Base-by-base conservation (phyloP, 1,140 invertebrate species). In the Agrilus planipennis region DNA sequence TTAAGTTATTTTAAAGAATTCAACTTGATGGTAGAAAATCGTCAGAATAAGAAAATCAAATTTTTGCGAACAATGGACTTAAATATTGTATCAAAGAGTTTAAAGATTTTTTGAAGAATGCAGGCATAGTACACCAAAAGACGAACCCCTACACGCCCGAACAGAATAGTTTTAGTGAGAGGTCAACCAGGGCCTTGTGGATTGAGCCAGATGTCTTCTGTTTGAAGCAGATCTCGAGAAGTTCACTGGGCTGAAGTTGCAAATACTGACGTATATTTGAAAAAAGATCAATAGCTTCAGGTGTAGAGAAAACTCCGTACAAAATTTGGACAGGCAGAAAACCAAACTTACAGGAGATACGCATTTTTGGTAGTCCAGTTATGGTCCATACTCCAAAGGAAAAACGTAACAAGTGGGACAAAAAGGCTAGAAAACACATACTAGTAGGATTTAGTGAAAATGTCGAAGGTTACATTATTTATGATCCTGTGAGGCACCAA, bases 141-240 rank as follows among this genome's bases (percentile, higher is more conserved):
- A 57, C 47, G 14, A 47, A 52, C 11, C 36, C 47, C 6, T 60
- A 68, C 32, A 54, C 57, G 11, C 57, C 64, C 34, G 38, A 62
- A 42, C 57, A 63, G 40, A 70, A 71, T 54, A 62, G 61, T n/a
- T 41, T 54, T n/a, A 44, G 50, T 11, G 66, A 68, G 41, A 27
- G 61, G 23, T 55, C 15, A 68, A 68, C 44, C 32, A 63, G 14
- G 66, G 53, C 2, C 30, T 68, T 2, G 46, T 54, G 2, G 55
- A 65, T 28, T 56, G 49, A 34, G 60, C 63, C 16, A 49, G 55
- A 44, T 53, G 54, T 39, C 41, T 68, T 41, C 28, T 68, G 9
- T 40, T 48, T 20, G 54, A 67, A 44, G 49, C 48, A 23, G 28
- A 48, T 6, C 21, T 69, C 11, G 22, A 42, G 7, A 51, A 21